Base-by-base conservation (phyloP, 2,888 invertebrate genomes). In the Temnothorax ravouxi region DNA sequence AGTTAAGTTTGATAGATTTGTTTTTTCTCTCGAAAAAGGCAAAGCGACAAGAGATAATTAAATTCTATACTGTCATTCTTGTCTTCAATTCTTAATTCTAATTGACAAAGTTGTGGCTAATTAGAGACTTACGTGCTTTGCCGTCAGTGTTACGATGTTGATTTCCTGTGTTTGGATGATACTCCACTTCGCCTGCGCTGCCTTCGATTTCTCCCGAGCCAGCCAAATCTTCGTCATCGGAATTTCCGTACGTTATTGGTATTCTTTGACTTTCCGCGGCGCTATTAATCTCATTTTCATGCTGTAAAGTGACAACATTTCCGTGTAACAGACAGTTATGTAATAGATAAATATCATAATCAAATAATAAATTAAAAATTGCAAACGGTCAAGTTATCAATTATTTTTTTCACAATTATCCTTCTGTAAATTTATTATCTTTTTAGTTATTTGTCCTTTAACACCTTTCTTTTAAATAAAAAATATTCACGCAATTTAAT, bases 201-300 rank as follows among this genome's bases (percentile, higher is more conserved):
- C 93, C 93, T 74, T 93, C 93, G 47, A 88, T 85, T 34, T 94
- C 94, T 3, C 94, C 94, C 6, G 95, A 95, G 38, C 94, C 94
- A 8, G 91, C 90, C 3, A 93, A 86, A 80, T 94, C 93, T 83
- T 93, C 93, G 83, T 94, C 93, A 71, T 94, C 94, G 15, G 85
- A 86, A 29, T 89, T 89, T 0, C 79, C 84, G 50, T 89, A 88
- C 3, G 50, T 76, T n/a, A 79, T 21, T 21, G 85, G 38, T 1
- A 83, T 52, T 41, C 87, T 80, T 4, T 85, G 87, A 41, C 86
- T 88, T 21, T 90, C 91, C 0, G 91, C 89, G 0, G 74, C 83
- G 6, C 89, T 67, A 0, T 88, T 91, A 52, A 93, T 87, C 21
- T 89, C 89, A 66, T 89, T 90, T 4, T 87, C 85, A n/a, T 85